phyloP scores from a whole-genome alignment of 2,113 vertebrate genomes.

The Tautogolabrus adspersus region DNA sequence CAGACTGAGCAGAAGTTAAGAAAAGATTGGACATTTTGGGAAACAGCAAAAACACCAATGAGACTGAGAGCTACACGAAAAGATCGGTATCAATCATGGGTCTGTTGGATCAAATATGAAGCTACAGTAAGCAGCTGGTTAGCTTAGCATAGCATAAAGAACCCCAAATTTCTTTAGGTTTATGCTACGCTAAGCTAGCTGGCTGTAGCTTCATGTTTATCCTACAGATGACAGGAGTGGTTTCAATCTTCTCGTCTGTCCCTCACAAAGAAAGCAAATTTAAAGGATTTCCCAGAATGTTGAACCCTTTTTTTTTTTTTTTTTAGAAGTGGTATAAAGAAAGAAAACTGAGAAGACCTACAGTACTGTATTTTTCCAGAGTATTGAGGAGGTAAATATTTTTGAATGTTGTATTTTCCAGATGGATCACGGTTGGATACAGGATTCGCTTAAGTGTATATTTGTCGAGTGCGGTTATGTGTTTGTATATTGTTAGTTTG shows the following conservation, averaged over 20 bases:
- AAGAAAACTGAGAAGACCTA: conserved; percentile 5
- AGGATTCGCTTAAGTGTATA: conserved; percentile 51
- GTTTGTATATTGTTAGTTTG: conserved; percentile 44
- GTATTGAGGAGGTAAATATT: conserved; percentile 49
- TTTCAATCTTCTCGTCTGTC: not conserved
- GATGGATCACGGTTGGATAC: conserved; percentile 46
- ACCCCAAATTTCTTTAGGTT: not conserved
- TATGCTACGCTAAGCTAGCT: too few relatives aligned
- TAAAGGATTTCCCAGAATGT: not conserved
- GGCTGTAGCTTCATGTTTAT: not conserved
- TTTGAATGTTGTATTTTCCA: conserved; percentile 52
- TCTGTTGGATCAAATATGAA: not conserved
- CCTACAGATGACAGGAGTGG: not conserved
- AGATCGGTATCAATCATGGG: too few relatives aligned
- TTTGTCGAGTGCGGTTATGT: conserved; percentile 42
- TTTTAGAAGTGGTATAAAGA: conserved; percentile 8
- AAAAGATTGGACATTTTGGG: conserved; percentile 4
- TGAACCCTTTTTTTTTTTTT: conserved; percentile 13
- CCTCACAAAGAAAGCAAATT: not conserved
- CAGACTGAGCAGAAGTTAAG: conserved; percentile 19
- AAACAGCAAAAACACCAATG: too few relatives aligned
- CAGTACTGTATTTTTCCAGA: conserved; percentile 68
- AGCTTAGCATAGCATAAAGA: not conserved
- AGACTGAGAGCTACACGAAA: not conserved
- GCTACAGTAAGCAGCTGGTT: not conserved